These are phyloP conservation scores for Hippocampus guttulatus DNA, from an alignment of 2,113 vertebrate genomes.

Conservation along the genomic window DNA sequence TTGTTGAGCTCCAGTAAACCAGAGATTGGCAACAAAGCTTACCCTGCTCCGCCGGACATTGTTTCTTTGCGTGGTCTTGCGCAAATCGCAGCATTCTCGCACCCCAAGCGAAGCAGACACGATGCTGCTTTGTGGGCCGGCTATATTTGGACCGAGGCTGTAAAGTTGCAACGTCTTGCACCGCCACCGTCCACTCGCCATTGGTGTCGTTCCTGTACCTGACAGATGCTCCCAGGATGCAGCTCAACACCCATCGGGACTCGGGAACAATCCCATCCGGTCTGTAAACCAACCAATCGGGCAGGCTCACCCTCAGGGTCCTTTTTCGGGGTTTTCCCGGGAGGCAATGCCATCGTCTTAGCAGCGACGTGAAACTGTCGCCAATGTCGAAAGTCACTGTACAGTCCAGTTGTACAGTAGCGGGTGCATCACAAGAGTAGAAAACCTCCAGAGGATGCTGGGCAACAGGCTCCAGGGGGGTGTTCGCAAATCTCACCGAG, in stretches of 20 bases:
- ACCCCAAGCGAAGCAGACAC: conserved; percentile 63
- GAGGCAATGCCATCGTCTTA: conserved; percentile 65
- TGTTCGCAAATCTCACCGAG: conserved; percentile 63
- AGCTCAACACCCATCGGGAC: conserved; percentile 56
- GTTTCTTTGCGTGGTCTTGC: conserved; percentile 17
- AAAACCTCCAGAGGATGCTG: conserved; percentile 45
- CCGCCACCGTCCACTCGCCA: conserved; percentile 16
- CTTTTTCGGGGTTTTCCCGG: conserved; percentile 40
- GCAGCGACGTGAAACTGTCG: conserved; percentile 31
- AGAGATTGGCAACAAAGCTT: neutral
- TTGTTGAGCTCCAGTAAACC: too few relatives aligned
- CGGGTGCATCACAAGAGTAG: conserved; percentile 61
- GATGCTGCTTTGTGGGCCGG: conserved; percentile 68
- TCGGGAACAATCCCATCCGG: conserved; percentile 62
- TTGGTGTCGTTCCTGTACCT: conserved; percentile 5
- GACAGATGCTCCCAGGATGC: conserved; percentile 52
- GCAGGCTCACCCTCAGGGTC: conserved; percentile 57
- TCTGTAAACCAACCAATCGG: conserved; percentile 75
- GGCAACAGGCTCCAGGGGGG: conserved; percentile 55
- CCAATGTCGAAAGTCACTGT: conserved; percentile 61
- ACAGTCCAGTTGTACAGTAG: conserved; percentile 62
- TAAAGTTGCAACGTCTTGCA: conserved; percentile 47
- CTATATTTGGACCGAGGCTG: conserved; percentile 48
- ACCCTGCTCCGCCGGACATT: conserved; percentile 64
- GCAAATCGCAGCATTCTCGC: conserved; percentile 44